A percentile compares a stretch with the other conserved stretches of the same genome.
These are phyloP conservation scores for Apodemia zela DNA, from an alignment of 2,888 invertebrate genomes.

Conservation along the genomic window DNA sequence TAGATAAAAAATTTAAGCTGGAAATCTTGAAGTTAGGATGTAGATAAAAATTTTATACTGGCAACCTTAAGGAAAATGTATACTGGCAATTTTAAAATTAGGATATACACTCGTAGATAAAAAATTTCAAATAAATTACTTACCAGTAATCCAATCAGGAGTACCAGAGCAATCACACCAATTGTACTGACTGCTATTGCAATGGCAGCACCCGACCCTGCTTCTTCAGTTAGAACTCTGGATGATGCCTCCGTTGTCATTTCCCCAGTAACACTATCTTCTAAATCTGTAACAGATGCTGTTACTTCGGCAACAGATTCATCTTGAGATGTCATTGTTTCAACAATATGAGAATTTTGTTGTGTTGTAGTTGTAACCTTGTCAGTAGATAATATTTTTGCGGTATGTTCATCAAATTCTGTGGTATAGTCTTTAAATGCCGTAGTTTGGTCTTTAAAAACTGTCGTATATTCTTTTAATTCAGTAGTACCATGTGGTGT, in stretches of 20 bases:
- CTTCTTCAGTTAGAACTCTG: constrained; percentile 50
- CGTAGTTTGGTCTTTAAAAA: constrained; percentile 33
- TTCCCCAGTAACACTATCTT: constrained; percentile 53
- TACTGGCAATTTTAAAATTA: no score
- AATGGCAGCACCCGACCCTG: constrained; percentile 85
- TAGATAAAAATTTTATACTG: no score
- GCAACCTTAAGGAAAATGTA: no score
- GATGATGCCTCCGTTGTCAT: constrained; percentile 59
- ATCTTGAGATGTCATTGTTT: constrained; percentile 37
- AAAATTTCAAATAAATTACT: constrained; percentile 46
- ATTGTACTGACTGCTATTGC: constrained; percentile 91
- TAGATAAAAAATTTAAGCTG: no score
- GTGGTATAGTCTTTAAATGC: constrained; percentile 25
- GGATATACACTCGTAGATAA: not conserved
- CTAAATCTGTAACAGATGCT: constrained; percentile 46
- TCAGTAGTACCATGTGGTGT: constrained; percentile 34
- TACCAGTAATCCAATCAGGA: constrained; percentile 89
- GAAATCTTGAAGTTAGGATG: no score
- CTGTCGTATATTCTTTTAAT: constrained; percentile 34
- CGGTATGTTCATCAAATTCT: not conserved
- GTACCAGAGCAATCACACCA: constrained; percentile 87
- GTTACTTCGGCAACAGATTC: constrained; percentile 45
- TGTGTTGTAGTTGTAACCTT: constrained; percentile 32
- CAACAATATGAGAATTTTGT: constrained; percentile 36
- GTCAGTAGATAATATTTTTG: constrained; percentile 20